Conservation (phyloP, 2,888 invertebrate genomes). For the Ichneumon xanthorius region DNA sequence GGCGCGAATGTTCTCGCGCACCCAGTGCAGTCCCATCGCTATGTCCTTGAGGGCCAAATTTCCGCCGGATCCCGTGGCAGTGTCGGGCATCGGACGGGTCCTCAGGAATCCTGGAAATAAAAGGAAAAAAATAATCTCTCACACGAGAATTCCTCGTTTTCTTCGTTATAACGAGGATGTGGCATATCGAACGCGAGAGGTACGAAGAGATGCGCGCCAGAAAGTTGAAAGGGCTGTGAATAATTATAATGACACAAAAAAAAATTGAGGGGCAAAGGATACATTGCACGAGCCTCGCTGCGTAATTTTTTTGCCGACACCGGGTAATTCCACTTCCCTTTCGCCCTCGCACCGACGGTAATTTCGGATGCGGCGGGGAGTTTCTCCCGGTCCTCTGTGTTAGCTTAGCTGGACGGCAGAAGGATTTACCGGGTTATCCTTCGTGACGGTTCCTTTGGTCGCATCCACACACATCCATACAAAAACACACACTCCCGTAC, state of each 20-base stretch:
- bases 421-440: slow-evolving; percentile 62
- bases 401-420: slow-evolving; percentile 49
- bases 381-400: slow-evolving; percentile 30
- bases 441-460: slow-evolving; percentile 55
- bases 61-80: slow-evolving; percentile 85
- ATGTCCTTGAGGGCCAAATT: slow-evolving; percentile 94
- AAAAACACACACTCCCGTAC: slow-evolving; percentile 9
- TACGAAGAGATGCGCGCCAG: not conserved
- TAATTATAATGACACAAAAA: not conserved
- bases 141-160: not conserved
- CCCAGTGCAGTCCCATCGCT: slow-evolving; percentile 93
- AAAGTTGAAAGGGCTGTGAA: not conserved
- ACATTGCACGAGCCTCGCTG: slow-evolving; percentile 26
- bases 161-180: too few species aligned
- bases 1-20: slow-evolving; percentile 92
- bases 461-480: slow-evolving; percentile 6
- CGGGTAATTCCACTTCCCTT: slow-evolving; percentile 47
- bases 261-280: slow-evolving; percentile 14
- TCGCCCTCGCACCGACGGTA: slow-evolving; percentile 6
- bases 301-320: slow-evolving; percentile 43
- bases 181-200: slow-evolving; percentile 4
- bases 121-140: not conserved
- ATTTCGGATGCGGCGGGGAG: slow-evolving; percentile 46
- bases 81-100: slow-evolving; percentile 84
- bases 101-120: slow-evolving; percentile 86